Base-by-base conservation (phyloP, 2,113 vertebrate species). In the Oplegnathus fasciatus region DNA sequence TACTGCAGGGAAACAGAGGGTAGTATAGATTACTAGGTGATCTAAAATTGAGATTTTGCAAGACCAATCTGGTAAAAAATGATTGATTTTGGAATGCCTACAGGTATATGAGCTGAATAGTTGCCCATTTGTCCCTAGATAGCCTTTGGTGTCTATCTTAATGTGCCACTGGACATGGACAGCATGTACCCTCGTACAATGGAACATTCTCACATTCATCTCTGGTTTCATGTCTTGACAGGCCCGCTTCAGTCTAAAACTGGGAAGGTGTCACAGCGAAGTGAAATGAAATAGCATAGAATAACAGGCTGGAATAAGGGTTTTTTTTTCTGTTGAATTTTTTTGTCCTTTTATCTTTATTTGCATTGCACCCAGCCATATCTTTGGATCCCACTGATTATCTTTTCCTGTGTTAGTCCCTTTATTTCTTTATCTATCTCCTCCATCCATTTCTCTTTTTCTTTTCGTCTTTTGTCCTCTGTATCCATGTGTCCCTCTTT, bases 401-500 rank as follows among this genome's bases (percentile, higher is more conserved):
- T 18, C 24, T 40, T 69, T 46, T 58, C n/a, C 34, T n/a, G 32
- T 30, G n/a, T 24, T 67, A 10, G 1, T 61, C n/a, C 13, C 17
- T 44, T 32, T 64, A 62, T 62, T 58, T 80, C 10, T 79, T 11
- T 34, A 34, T 78, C 13, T 3, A 6, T 74, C 50, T 75, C 6
- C 17, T 17, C n/a, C 32, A 40, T 55, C 9, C 44, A 1, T 52
- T 13, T 40, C 40, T 68, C 50, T 32, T 86, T 62, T 37, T n/a
- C n/a, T 85, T 73, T 76, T 9, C 3, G 9, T 85, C 66, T n/a
- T 72, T 72, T 86, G 74, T 77, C 60, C 30, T 75, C 75, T 26
- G n/a, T n/a, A 24, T 34, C 72, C 77, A 62, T 81, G 69, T 50
- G 58, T 84, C 70, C 18, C 5, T 67, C 81, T 85, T 76, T 82